Base-by-base conservation (phyloP, 2,888 invertebrate genomes). In the Sphecodes monilicornis region DNA sequence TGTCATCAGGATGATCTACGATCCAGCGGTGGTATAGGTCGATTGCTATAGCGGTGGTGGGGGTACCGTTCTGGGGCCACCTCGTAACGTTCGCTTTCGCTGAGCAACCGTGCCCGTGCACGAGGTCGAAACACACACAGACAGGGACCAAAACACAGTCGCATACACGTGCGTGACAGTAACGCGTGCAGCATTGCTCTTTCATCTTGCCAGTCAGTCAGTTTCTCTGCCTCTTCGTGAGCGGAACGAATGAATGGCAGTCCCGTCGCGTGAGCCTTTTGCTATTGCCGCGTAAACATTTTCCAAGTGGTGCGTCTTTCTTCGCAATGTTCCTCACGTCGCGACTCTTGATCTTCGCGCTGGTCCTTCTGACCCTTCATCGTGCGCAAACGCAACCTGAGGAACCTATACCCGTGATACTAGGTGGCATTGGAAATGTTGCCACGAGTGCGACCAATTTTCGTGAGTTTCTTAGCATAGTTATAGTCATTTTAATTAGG, bases 341-440 rank as follows among this genome's bases (percentile, higher is more conserved):
- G 13, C 41, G n/a, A 32, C 18, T 66, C 16, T 26, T 72, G 39
- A 32, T 73, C n/a, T 39, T 78, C 11, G 16, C 71, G 13, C 18
- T 50, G 70, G 13, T 46, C 36, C 54, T 78, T 13, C 18, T 32
- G 50, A 26, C 26, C 29, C 54, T 84, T 29, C 76, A 57, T 11
- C 16, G 26, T 32, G 43, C 50, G 18, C 70, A 29, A 39, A 73
- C 89, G 41, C 88, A 85, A 29, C 85, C 89, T 0, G 60, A 85
- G 13, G 91, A 91, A 18, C 73, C 88, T 39, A 29, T 86, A 54
- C 90, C 90, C 1, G 78, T 82, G 16, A 86, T 94, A 50, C 85
- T 94, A 26, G 92, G 86, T n/a, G 92, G 93, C 36, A 92, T 94
- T 43, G 93, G 90, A 18, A 94, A 92, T 64, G 93, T 91, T 36